Evolutionary conservation across 2,113 vertebrate species (phyloP).

Genomic region (Glaucomys volans): DNA sequence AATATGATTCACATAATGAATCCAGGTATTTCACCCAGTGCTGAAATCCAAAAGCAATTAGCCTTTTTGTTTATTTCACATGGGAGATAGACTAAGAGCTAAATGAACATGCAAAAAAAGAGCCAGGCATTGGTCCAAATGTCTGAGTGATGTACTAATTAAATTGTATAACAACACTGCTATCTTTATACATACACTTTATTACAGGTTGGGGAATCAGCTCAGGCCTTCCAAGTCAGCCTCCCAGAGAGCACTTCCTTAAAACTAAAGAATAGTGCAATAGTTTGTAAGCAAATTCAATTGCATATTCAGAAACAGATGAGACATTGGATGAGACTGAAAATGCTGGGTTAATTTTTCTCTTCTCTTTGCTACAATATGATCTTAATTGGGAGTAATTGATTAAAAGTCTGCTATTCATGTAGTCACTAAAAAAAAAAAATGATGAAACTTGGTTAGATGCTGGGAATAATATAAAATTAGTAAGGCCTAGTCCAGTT

Average conservation of each 20-base stretch:
- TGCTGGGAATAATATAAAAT: background rate
- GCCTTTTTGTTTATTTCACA: slow-evolving; percentile 83
- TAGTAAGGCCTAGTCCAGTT: background rate
- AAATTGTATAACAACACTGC: slow-evolving; percentile 81
- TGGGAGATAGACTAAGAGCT: slow-evolving; percentile 83
- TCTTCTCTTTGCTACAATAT: slow-evolving; percentile 21
- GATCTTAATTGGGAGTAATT: background rate
- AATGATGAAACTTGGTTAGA: background rate
- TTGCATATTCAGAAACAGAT: background rate
- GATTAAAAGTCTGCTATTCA: slow-evolving; percentile 18
- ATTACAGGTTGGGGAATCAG: slow-evolving; percentile 80
- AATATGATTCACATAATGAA: slow-evolving; percentile 82
- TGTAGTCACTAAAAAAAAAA: slow-evolving; percentile 47
- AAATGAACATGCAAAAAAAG: slow-evolving; percentile 80
- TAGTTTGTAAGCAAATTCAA: slow-evolving; percentile 32
- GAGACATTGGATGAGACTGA: slow-evolving; percentile 51
- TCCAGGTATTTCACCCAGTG: slow-evolving; percentile 82
- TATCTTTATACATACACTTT: slow-evolving; percentile 83
- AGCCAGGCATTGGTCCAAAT: slow-evolving; percentile 84
- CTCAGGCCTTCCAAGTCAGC: slow-evolving; percentile 55
- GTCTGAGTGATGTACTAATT: slow-evolving; percentile 84
- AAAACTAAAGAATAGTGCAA: background rate
- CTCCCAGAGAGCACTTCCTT: slow-evolving; percentile 56
- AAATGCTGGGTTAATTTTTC: slow-evolving; percentile 26
- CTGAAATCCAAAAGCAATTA: slow-evolving; percentile 85